These are phyloP conservation scores for Pedionomus torquatus DNA, from an alignment of 2,113 vertebrate genomes.

Conservation along the genomic window DNA sequence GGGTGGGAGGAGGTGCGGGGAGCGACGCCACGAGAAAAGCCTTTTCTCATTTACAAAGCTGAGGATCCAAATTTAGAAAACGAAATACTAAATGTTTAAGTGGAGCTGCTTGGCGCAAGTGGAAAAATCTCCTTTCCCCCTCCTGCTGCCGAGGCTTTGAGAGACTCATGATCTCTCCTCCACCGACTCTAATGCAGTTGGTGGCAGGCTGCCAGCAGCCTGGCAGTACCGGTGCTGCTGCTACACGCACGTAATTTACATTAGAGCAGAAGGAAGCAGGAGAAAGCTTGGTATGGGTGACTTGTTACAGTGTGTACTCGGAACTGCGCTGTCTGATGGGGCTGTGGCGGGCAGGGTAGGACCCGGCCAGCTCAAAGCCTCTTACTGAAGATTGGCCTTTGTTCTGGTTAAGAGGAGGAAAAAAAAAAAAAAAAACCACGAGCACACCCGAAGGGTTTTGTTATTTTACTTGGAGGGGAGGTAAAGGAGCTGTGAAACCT, in stretches of 20 bases:
- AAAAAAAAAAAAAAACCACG: too few relatives aligned
- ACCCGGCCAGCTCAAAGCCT: neutral
- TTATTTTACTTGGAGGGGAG: neutral
- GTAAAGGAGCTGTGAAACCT: neutral
- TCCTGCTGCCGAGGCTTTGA: neutral
- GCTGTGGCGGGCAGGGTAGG: neutral
- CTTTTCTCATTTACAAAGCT: neutral
- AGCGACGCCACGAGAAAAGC: neutral
- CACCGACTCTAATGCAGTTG: neutral
- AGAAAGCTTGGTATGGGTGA: neutral
- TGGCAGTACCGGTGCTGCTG: neutral
- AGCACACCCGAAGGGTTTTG: too few relatives aligned
- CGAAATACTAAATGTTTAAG: neutral
- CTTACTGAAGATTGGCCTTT: neutral
- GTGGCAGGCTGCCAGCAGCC: constrained; percentile 17
- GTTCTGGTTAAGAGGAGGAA: neutral
- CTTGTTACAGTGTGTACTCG: neutral
- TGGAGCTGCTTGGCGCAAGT: neutral
- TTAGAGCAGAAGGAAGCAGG: neutral
- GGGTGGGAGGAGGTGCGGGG: too few relatives aligned
- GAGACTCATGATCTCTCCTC: neutral
- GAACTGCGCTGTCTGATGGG: neutral
- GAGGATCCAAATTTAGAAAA: neutral
- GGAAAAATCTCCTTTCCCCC: neutral
- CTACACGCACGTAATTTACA: neutral